Percentiles rank a stretch among this genome's conserved stretches.
phyloP scores from a whole-genome alignment of 2,888 invertebrate species.

The Acronicta leporina region DNA sequence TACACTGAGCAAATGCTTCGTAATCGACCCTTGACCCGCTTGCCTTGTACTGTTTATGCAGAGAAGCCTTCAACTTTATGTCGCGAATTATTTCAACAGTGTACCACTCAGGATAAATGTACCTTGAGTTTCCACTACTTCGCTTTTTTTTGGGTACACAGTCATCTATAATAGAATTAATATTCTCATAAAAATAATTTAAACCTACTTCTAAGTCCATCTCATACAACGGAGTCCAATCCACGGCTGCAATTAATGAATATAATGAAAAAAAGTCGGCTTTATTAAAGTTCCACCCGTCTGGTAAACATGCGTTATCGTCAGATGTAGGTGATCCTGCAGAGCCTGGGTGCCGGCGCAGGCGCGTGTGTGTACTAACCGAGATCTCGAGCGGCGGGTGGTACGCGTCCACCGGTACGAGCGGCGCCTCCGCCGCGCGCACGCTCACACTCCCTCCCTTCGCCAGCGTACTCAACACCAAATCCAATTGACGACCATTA shows the following conservation, averaged over 20 bases:
- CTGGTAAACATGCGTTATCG: neutral
- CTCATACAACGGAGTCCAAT: slow-evolving; percentile 19
- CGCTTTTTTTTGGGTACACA: slow-evolving; percentile 43
- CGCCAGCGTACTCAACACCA: slow-evolving; percentile 7
- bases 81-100: slow-evolving; percentile 28
- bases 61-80: slow-evolving; percentile 14
- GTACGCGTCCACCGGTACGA: slow-evolving; percentile 3
- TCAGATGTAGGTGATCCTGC: slow-evolving; percentile 1
- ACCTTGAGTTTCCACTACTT: slow-evolving; percentile 20
- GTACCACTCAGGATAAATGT: slow-evolving; percentile 47
- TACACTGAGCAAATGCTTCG: slow-evolving; percentile 17
- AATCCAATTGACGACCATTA: slow-evolving; percentile 5
- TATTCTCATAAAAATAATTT: slow-evolving; percentile 13
- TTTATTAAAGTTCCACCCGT: slow-evolving; percentile 19
- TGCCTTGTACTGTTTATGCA: slow-evolving; percentile 17
- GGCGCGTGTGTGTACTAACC: too few species aligned
- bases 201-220: slow-evolving; percentile 23
- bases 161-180: slow-evolving; percentile 24
- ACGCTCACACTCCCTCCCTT: neutral
- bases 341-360: neutral
- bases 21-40: slow-evolving; percentile 4
- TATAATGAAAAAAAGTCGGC: slow-evolving; percentile 14
- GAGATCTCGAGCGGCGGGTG: slow-evolving; percentile 9
- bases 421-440: slow-evolving; percentile 9
- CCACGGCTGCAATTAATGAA: slow-evolving; percentile 1